phyloP scores from a whole-genome alignment of 2,113 vertebrate genomes.

The Paedocypris sp. region DNA sequence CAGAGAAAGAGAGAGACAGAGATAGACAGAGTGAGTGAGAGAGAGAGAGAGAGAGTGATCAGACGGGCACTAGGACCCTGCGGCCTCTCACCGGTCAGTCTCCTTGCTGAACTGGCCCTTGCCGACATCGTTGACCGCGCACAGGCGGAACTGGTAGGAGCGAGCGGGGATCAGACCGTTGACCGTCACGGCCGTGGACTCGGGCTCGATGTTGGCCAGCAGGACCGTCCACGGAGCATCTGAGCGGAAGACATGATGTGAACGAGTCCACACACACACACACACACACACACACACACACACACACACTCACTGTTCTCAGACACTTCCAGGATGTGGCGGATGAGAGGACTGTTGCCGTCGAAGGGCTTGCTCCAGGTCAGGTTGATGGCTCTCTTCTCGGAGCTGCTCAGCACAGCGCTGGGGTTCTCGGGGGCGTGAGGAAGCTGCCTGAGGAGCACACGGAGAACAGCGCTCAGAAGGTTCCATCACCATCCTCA shows the following conservation, averaged over 20 bases:
- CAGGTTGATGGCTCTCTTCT: conserved; percentile 84
- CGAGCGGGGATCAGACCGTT: conserved; percentile 81
- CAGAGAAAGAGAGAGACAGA: background rate
- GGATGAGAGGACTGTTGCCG: conserved; percentile 87
- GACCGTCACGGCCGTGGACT: conserved; percentile 68
- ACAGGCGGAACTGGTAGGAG: conserved; percentile 94
- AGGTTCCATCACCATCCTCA: no score
- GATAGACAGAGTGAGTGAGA: conserved; percentile 6
- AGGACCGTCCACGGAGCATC: conserved; percentile 89
- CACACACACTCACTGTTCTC: conserved; percentile 85
- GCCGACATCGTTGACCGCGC: conserved; percentile 88
- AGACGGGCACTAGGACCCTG: background rate
- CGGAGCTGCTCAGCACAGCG: conserved; percentile 65
- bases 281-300: no score
- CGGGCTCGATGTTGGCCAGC: conserved; percentile 78
- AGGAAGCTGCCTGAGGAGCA: conserved; percentile 73
- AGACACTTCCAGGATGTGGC: conserved; percentile 85
- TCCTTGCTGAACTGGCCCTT: conserved; percentile 94
- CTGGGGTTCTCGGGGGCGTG: conserved; percentile 79
- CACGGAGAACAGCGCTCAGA: conserved; percentile 25
- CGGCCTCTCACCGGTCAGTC: conserved; percentile 76
- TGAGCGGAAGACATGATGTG: conserved; percentile 36
- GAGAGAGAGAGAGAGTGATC: conserved; percentile 9
- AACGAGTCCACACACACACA: no score
- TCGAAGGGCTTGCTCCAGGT: conserved; percentile 91